A percentile compares a stretch with the other conserved stretches of the same genome.
phyloP scores from a whole-genome alignment of 2,888 invertebrate species.

The Pterobdella sp. region DNA sequence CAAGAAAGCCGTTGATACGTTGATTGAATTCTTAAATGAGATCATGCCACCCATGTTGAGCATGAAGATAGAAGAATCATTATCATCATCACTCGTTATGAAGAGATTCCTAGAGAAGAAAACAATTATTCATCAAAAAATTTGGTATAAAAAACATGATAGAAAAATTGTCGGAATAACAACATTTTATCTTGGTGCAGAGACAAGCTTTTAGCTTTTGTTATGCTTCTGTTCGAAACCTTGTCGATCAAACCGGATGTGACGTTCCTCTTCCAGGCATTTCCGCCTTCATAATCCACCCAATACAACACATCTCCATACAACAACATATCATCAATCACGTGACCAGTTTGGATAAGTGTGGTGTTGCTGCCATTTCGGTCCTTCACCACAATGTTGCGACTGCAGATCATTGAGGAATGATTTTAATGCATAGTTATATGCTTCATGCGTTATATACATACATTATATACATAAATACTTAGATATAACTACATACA shows the following conservation, averaged over 20 bases:
- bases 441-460: too few relatives aligned
- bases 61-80: too few relatives aligned
- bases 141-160: background rate
- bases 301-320: background rate
- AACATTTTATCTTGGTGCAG: background rate
- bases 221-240: background rate
- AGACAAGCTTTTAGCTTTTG: background rate
- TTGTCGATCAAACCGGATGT: background rate
- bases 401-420: too few relatives aligned
- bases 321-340: background rate
- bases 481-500: too few relatives aligned
- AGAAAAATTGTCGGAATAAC: background rate
- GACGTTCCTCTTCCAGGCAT: background rate
- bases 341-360: background rate
- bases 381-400: background rate
- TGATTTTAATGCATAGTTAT: too few relatives aligned
- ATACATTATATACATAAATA: too few relatives aligned
- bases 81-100: too few relatives aligned
- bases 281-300: constrained; percentile 8
- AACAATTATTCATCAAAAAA: background rate
- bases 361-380: background rate
- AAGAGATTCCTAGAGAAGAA: too few relatives aligned
- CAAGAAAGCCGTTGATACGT: too few relatives aligned
- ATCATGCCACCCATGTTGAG: too few relatives aligned
- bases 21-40: background rate